phyloP scores from a whole-genome alignment of 2,888 invertebrate species.

The Megalurothrips usitatus region DNA sequence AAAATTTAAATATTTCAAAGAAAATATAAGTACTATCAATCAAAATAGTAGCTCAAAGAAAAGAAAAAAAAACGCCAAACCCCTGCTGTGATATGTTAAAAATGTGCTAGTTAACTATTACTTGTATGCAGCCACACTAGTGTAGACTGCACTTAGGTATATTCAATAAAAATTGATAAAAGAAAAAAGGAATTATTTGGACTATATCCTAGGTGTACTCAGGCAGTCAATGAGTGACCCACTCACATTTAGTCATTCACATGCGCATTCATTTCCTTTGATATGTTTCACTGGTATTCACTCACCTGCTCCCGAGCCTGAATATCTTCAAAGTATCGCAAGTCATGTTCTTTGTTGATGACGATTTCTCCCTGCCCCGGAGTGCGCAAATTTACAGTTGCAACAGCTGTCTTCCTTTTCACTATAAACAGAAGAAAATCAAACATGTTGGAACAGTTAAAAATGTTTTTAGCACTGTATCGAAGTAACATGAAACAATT shows the following conservation, averaged over 20 bases:
- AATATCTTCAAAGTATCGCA: constrained; percentile 67
- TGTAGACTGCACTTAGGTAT: not conserved
- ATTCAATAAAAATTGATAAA: not conserved
- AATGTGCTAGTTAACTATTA: not conserved
- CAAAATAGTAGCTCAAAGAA: too few relatives aligned
- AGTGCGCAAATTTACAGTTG: constrained; percentile 70
- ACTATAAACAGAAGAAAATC: constrained; percentile 29
- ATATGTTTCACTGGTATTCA: constrained; percentile 35
- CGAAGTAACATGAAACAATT: constrained; percentile 26
- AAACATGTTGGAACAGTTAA: constrained; percentile 19
- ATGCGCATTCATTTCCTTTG: not conserved
- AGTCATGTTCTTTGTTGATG: constrained; percentile 74
- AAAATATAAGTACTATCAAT: too few relatives aligned
- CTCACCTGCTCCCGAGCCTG: constrained; percentile 74
- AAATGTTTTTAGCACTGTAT: not conserved
- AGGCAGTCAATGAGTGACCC: too few relatives aligned
- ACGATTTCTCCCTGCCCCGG: constrained; percentile 79
- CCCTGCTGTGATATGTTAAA: not conserved
- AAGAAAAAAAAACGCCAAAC: not conserved
- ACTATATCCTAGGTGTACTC: too few relatives aligned
- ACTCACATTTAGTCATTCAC: not conserved
- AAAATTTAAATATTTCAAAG: not conserved
- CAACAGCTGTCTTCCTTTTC: constrained; percentile 69
- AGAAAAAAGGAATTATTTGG: not conserved
- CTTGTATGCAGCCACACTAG: not conserved